Percentiles rank a stretch among this genome's conserved stretches.
Evolutionary conservation across 2,113 vertebrate species (phyloP).

Genomic region (Macheiramphus alcinus): DNA sequence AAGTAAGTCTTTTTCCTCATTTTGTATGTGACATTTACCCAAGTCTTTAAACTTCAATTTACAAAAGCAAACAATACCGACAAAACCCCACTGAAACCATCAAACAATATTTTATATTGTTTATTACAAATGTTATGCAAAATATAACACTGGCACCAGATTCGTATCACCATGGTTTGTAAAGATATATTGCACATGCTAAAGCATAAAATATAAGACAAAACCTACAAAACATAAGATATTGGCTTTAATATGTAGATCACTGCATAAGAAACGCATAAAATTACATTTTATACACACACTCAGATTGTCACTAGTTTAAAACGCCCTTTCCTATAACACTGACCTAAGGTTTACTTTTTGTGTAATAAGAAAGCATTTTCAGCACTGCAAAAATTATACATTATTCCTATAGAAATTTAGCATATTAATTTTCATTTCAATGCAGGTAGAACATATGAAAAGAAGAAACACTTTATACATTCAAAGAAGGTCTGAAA

Average conservation of each 20-base stretch:
- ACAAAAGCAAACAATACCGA: constrained; percentile 69
- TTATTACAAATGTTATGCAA: constrained; percentile 78
- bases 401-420: constrained; percentile 72
- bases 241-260: constrained; percentile 70
- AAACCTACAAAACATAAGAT: constrained; percentile 70
- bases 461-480: constrained; percentile 65
- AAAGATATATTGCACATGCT: constrained; percentile 85
- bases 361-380: constrained; percentile 74
- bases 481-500: constrained; percentile 74
- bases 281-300: constrained; percentile 73
- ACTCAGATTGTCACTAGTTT: constrained; percentile 84
- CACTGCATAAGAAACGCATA: constrained; percentile 72
- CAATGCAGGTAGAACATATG: constrained; percentile 68
- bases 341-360: constrained; percentile 77
- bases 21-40: constrained; percentile 51
- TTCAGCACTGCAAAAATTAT: constrained; percentile 74
- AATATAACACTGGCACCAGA: constrained; percentile 81
- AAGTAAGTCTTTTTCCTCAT: constrained; percentile 42
- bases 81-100: constrained; percentile 72
- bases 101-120: constrained; percentile 68
- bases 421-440: constrained; percentile 70
- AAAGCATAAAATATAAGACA: constrained; percentile 76
- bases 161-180: constrained; percentile 70
- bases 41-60: constrained; percentile 59
- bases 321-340: constrained; percentile 76